Base-by-base conservation (phyloP, 2,797 vertebrate genomes). In the Ptychadena robeensis region DNA sequence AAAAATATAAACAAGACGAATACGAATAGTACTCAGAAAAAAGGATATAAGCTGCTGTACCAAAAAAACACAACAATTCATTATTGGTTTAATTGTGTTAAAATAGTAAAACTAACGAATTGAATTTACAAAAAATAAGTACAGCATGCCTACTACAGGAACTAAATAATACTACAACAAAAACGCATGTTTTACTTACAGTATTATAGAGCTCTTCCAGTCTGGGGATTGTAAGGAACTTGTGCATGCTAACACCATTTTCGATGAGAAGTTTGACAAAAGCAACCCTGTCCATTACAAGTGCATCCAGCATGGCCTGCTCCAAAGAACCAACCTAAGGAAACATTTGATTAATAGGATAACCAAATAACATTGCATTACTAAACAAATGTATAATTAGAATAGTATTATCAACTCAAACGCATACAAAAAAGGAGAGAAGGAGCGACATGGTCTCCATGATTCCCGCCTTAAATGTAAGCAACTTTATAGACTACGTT, bases 211-310 rank as follows among this genome's bases (percentile, higher is more conserved):
- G 97, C 88, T 99, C 98, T 90, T 99, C 98, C 85, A 99, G 92
- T 30, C 97, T 94, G 48, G 91, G 96, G 90, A 99, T 98, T 72
- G 98, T 99, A 85, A 99, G 96, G 82, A 99, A 99, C 79, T 98
- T 96, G 90, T 99, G 98, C 97, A 99, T 98, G 95, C 98, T 99
- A 73, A 99, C 97, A 69, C 98, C 98, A 8, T 99, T 99, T 92
- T 99, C 98, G 85, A 99, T 99, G 57, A 99, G 94, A 88, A 99
- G 92, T 91, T 99, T 99, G 32, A 99, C 98, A 94, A 99, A 99
- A 12, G 97, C 95, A 90, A 99, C 97, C 89, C 98, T 93, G 87
- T 99, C 98, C 98, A 99, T 99, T 87, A 99, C 95, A 27, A 99
- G 94, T 22, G 98, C 98, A 87, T 99, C 97, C 86, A 99, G 89